Percentiles rank a stretch among this genome's conserved stretches.
These are phyloP conservation scores for Chloroclysta siterata DNA, from an alignment of 2,888 invertebrate genomes.

Conservation along the genomic window DNA sequence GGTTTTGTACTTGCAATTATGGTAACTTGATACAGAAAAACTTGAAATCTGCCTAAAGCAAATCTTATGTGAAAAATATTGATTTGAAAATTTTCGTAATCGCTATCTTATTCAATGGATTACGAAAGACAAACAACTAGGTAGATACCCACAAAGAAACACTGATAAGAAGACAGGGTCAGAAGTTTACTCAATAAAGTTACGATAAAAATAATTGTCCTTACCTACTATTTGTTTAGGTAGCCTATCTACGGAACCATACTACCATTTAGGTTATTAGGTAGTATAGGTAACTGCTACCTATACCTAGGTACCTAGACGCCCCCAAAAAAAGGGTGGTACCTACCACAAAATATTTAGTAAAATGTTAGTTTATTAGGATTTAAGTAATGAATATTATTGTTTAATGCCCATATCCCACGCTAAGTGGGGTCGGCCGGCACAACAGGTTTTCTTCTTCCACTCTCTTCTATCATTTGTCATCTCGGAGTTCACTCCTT, in stretches of 20 bases:
- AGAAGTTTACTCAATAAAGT: not conserved
- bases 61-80: conserved; percentile 14
- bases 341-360: too few species aligned
- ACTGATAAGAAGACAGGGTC: not conserved
- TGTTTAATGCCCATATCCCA: too few species aligned
- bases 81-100: conserved; percentile 22
- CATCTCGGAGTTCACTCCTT: too few species aligned
- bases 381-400: too few species aligned
- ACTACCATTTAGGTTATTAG: not conserved
- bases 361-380: too few species aligned
- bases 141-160: not conserved
- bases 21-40: not conserved
- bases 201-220: not conserved
- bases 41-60: not conserved
- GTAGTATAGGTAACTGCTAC: too few species aligned
- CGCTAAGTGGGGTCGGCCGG: too few species aligned
- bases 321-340: not conserved
- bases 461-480: too few species aligned
- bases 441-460: too few species aligned
- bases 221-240: not conserved
- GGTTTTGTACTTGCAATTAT: not conserved
- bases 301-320: too few species aligned
- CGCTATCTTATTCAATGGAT: conserved; percentile 6
- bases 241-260: too few species aligned
- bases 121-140: conserved; percentile 12